Evolutionary conservation across 2,888 invertebrate genomes (phyloP), one percentile per base, ranked within the genome.

Genomic region (Flexamia atlantica): DNA sequence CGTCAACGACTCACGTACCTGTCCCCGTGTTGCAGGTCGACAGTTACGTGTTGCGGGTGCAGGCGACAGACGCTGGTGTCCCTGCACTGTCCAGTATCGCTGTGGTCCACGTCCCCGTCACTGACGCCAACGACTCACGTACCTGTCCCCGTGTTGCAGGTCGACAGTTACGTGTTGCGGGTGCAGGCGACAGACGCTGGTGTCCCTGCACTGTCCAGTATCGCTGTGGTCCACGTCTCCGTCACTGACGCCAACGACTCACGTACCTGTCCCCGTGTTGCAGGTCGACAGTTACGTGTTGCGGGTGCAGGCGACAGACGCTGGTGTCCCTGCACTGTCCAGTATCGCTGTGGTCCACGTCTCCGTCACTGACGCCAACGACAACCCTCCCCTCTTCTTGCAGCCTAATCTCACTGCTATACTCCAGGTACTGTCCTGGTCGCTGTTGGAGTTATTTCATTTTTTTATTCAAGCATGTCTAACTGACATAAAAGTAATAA

Each of bases 291-390:
- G 92, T 86, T 97, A 97, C 90, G 93, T 93, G 57, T 90, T 98
- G 80, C 95, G 96, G 90, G 92, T 98, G 81, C 93, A 95, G 87
- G 97, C 97, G 1, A 93, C 94, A 64, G 98, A 98, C 90, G 20
- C 14, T 7, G 53, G 53, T 2, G 3, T 92, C 80, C 97, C 97
- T 0, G 93, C 94, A 82, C 92, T 96, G 25, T 95, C 96, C 72
- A 93, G 94, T 85, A 93, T 94, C 87, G 95, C 95, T 12, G 92
- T 94, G 87, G 93, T 98, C 4, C 94, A 94, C 88, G 93, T 99
- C 76, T 95, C 96, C 88, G 93, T 98, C 84, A 91, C 95, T 0
- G 98, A 99, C 90, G 95, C 96, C 0, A 99, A 99, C 90, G 98
- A 99, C 90, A 98, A 98, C 90, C 94, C 97, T 25, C 98, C 98